Conservation (phyloP, 2,113 vertebrate genomes). For the Hypanus sabinus region DNA sequence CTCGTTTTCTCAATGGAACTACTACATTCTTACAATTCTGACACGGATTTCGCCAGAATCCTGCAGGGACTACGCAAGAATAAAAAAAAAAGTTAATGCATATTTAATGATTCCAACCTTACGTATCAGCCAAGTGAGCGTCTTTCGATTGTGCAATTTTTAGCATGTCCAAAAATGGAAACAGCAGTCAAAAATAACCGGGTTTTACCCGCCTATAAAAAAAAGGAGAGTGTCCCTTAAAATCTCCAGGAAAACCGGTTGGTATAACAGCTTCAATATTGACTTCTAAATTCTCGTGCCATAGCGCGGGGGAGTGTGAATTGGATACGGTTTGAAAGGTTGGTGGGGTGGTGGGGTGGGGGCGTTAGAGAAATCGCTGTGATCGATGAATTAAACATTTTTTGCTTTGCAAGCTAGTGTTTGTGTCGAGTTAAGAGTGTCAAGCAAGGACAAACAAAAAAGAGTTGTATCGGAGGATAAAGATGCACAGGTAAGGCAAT, state of each 20-base stretch:
- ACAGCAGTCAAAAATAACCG: not conserved
- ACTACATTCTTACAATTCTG: slow-evolving; percentile 22
- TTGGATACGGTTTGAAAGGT: too few relatives aligned
- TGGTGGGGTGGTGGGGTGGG: not conserved
- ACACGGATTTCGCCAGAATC: not conserved
- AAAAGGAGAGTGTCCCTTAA: not conserved
- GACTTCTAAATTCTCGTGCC: not conserved
- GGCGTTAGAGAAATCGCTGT: not conserved
- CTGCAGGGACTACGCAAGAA: not conserved
- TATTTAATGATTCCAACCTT: slow-evolving; percentile 2
- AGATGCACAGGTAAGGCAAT: not conserved
- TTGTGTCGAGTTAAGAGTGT: not conserved
- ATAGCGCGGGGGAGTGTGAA: not conserved
- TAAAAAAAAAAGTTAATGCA: not conserved
- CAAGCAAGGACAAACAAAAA: not conserved
- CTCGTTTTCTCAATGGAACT: not conserved
- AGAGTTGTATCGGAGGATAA: not conserved
- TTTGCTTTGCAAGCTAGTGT: not conserved
- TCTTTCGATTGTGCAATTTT: not conserved
- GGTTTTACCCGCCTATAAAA: slow-evolving; percentile 24
- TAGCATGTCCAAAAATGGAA: slow-evolving; percentile 23
- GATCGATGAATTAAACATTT: not conserved
- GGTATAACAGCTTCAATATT: not conserved
- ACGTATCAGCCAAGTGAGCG: slow-evolving; percentile 8
- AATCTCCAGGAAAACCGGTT: not conserved